Evolutionary conservation across 2,888 invertebrate genomes (phyloP), one percentile per base, ranked within the genome.

Genomic region (Ichneumoninae sp.): DNA sequence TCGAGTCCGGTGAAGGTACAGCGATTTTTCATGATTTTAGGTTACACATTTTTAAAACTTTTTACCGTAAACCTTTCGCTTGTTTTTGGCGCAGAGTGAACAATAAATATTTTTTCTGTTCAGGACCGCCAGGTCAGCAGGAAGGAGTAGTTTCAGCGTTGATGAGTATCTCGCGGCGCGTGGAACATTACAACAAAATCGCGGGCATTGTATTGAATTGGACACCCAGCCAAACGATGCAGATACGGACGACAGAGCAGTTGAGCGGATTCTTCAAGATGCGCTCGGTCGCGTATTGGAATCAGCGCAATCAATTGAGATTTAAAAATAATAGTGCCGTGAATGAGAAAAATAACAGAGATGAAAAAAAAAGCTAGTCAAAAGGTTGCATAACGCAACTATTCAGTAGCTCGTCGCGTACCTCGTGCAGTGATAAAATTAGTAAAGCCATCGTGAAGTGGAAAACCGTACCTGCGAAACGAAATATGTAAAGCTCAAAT

Each of bases 91-190:
- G n/a, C 6, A 19, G 52, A 62, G 16, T 13, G 30, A 60, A 30
- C 5, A 44, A 75, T 65, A 3, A 13, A 65, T 69, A 50, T 70
- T 26, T 13, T 8, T 54, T 13, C 13, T 74, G 8, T 16, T n/a
- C 75, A 92, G 93, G 85, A 57, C 80, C 89, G 3, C 82, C 87
- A 0, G 91, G 92, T 52, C 89, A 90, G 60, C 90, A 92, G 78
- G 93, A 93, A 83, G 92, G 93, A 0, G 74, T 91, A 19, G 86
- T 89, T 26, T 88, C 90, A 2, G 92, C 93, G 2, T 86, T 93
- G 47, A 60, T 93, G 36, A 90, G 90, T 80, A 84, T 93, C 16
- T 72, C 70, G 10, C 84, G 89, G 36, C 86, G 88, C 44, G 86
- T 85, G n/a, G 88, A 87, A n/a, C 70, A 89, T 5, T 90, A 89